Base-by-base conservation (phyloP, 2,113 vertebrate species). In the Rhabdomys dilectus region DNA sequence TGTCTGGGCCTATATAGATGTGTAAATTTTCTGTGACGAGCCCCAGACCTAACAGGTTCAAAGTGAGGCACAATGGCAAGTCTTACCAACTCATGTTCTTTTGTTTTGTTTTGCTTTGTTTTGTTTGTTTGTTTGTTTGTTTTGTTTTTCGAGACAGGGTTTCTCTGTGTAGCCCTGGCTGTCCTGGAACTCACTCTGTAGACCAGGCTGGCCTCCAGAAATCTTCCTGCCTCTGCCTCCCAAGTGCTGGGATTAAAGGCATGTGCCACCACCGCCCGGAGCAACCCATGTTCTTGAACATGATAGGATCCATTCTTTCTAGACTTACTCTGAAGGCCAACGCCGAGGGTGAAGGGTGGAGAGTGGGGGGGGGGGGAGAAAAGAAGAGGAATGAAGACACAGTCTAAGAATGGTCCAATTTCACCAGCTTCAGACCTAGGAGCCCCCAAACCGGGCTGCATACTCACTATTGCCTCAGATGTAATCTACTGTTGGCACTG, bases 1-100 rank as follows among this genome's bases (percentile, higher is more conserved):
- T 48, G 96, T 95, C 94, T 89, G 88, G 70, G 80, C 91, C 42
- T 1, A 5, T 90, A 94, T 76, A 70, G 0, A 97, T 94, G 86
- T 48, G 42, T 88, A 58, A 66, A 68, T 91, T 94, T 96, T 94
- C 16, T 72, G 64, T 76, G 36, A 62, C 80, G 31, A 56, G 68
- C 70, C 60, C 56, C 48, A 76, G 89, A 81, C 34, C 75, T 70
- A 62, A 53, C 31, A 70, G 53, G 81, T 73, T 91, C 51, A 62
- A 68, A 4, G 0, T 68, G 45, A 45, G 19, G 13, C 39, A 1
- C 8, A 15, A 22, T 60, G 72, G 39, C 39, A 70, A 24, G 39
- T 76, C 88, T 89, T 51, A 60, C 22, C 29, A n/a, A 42, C 45
- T 77, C 16, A 0, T 24, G 29, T 45, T 93, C 60, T 17, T 36